Base-by-base conservation (phyloP, 2,113 vertebrate genomes). In the Recurvirostra avosetta region DNA sequence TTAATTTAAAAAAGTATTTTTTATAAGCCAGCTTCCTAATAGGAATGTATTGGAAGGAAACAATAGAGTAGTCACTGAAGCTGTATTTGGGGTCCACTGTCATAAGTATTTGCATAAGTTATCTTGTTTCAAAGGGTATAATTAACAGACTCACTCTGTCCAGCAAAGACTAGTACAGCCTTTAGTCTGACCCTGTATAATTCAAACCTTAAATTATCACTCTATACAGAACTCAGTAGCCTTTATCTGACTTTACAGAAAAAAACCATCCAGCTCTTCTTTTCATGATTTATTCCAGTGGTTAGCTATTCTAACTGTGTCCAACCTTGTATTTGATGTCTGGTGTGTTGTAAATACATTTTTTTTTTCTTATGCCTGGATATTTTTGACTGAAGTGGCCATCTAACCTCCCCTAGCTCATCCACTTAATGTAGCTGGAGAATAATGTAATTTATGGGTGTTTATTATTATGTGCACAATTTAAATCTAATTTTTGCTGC, bases 391-490 rank as follows among this genome's bases (percentile, higher is more conserved):
- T 68, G 30, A 71, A 59, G 5, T 12, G 30, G 4, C 5, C 9
- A 30, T 59, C n/a, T 63, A 53, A 65, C 1, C 5, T 41, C 78
- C n/a, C 19, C 18, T 49, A 23, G 20, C 9, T 67, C 41, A 32
- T 30, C 7, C 3, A 29, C 8, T 32, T 62, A 11, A 5, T 29
- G 17, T 32, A 22, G 12, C 1, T 79, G 40, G 22, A 65, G 18
- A 85, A 38, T 3, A 62, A 52, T 0, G 1, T 1, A 0, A 20
- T 63, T 72, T 32, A 18, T 53, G 6, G 2, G 2, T 52, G 5
- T n/a, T 83, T 75, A 15, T 3, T 75, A 4, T 12, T 71, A 50
- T 12, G 9, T 2, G 8, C 23, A 20, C 5, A 68, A 56, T 40
- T 65, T 50, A n/a, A 74, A 20, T 43, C 7, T 10, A 34, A 19